Percentiles rank a stretch among this genome's conserved stretches.
Conservation (phyloP, 2,888 invertebrate genomes). For the Anodontia alba region DNA sequence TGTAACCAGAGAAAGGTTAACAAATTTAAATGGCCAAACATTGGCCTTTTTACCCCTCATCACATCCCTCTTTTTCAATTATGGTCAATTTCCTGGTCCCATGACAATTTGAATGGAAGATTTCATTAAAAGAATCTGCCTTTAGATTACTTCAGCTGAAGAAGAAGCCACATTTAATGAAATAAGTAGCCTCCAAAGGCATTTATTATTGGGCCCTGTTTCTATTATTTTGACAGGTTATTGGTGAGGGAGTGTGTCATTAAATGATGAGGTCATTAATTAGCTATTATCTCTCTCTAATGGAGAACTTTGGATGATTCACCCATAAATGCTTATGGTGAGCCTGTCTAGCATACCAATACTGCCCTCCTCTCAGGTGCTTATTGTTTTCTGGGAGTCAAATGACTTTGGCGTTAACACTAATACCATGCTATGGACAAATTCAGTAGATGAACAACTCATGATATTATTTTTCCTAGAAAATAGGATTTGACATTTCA, state of each 20-base stretch:
- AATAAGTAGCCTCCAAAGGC: slow-evolving; percentile 4
- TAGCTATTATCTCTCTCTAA: slow-evolving; percentile 10
- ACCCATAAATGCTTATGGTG: background rate
- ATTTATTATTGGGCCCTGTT: background rate
- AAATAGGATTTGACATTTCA: too few relatives aligned
- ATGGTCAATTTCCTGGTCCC: background rate
- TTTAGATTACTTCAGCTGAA: background rate
- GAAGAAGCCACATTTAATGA: background rate
- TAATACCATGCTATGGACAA: too few relatives aligned
- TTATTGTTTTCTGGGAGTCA: too few relatives aligned
- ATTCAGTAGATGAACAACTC: too few relatives aligned
- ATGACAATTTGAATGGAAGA: background rate
- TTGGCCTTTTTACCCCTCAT: background rate
- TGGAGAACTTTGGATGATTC: background rate
- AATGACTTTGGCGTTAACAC: too few relatives aligned
- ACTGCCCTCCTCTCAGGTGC: too few relatives aligned
- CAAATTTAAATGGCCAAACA: slow-evolving; percentile 7
- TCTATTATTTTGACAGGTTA: slow-evolving; percentile 14
- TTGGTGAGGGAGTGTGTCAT: slow-evolving; percentile 12
- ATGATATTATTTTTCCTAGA: too few relatives aligned
- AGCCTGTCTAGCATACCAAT: too few relatives aligned
- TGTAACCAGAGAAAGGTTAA: too few relatives aligned
- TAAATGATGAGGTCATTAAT: slow-evolving; percentile 14
- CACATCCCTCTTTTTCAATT: slow-evolving; percentile 14
- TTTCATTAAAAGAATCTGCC: slow-evolving; percentile 13